Evolutionary conservation across 2,888 invertebrate genomes (phyloP).

Genomic region (Saturnia pavonia): DNA sequence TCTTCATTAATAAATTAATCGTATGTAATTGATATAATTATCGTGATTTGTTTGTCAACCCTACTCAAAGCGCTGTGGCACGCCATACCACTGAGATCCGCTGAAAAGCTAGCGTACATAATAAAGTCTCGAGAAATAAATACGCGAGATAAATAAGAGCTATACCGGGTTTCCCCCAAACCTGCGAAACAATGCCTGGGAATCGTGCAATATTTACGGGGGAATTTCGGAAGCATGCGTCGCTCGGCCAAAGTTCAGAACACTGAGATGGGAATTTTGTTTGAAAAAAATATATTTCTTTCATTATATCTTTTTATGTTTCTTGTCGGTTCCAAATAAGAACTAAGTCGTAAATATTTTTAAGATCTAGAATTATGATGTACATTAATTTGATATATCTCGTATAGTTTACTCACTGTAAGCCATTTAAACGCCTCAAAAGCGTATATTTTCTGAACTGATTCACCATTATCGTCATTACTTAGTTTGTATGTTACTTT

Average conservation of each 20-base stretch:
- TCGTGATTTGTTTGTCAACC: conserved; percentile 13
- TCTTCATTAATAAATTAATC: background rate
- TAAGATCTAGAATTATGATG: too few relatives aligned
- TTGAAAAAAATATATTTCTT: background rate
- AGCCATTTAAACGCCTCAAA: too few relatives aligned
- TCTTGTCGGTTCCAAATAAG: background rate
- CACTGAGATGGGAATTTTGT: background rate
- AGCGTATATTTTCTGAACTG: too few relatives aligned
- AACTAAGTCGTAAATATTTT: too few relatives aligned
- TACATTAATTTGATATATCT: too few relatives aligned
- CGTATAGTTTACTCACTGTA: too few relatives aligned
- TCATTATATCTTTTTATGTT: background rate
- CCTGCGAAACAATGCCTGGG: conserved; percentile 44
- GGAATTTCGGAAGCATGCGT: conserved; percentile 47
- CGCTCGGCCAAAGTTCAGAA: conserved; percentile 27
- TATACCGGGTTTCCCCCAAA: conserved; percentile 26
- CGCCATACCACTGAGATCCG: conserved; percentile 22
- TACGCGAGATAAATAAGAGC: conserved; percentile 47
- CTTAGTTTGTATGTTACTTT: too few relatives aligned
- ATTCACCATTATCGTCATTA: too few relatives aligned
- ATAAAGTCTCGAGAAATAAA: conserved; percentile 61
- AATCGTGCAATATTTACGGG: conserved; percentile 49
- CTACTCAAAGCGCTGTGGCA: conserved; percentile 4
- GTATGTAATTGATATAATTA: background rate
- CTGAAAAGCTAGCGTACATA: conserved; percentile 55